Evolutionary conservation across 23 tunicate genomes (phyloP).

Genomic region (Clavelina lepadiformis): DNA sequence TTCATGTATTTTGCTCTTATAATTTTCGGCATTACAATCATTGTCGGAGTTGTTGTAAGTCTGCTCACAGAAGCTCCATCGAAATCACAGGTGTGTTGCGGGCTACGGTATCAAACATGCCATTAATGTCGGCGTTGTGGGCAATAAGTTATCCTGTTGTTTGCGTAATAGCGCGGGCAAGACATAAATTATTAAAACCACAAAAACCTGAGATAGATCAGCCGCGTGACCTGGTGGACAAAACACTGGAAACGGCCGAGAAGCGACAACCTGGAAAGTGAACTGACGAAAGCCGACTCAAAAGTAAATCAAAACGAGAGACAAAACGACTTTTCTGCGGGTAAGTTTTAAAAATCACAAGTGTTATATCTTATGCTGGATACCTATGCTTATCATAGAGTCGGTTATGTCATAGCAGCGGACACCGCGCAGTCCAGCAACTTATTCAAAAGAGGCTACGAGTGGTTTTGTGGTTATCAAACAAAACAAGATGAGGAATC

Average conservation of each 20-base stretch:
- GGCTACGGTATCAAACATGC: too few species aligned
- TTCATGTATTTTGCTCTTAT: conserved; percentile 90
- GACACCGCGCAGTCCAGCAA: not conserved
- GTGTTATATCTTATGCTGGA: too few species aligned
- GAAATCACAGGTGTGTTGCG: conserved; percentile 41
- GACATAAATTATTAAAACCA: too few species aligned
- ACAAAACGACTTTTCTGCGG: too few species aligned
- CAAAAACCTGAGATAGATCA: conserved; percentile 36
- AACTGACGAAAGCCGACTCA: conserved; percentile 2
- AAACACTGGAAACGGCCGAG: conserved; percentile 39
- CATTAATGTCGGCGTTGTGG: not conserved
- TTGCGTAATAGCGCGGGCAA: too few species aligned
- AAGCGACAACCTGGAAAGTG: conserved; percentile 64
- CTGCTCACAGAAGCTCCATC: conserved; percentile 54
- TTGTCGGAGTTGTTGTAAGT: conserved; percentile 77
- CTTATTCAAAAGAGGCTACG: conserved; percentile 43
- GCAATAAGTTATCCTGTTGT: too few species aligned
- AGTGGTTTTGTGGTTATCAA: conserved; percentile 79
- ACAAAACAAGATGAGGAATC: conserved; percentile 7
- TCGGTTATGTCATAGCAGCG: too few species aligned
- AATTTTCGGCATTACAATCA: conserved; percentile 55
- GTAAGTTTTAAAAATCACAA: too few species aligned
- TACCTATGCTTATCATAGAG: too few species aligned
- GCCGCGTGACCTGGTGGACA: conserved; percentile 87
- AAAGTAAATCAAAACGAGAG: too few species aligned